Evolutionary conservation across 2,888 invertebrate species (phyloP).

Genomic region (Drosophila pseudotalamancana): DNA sequence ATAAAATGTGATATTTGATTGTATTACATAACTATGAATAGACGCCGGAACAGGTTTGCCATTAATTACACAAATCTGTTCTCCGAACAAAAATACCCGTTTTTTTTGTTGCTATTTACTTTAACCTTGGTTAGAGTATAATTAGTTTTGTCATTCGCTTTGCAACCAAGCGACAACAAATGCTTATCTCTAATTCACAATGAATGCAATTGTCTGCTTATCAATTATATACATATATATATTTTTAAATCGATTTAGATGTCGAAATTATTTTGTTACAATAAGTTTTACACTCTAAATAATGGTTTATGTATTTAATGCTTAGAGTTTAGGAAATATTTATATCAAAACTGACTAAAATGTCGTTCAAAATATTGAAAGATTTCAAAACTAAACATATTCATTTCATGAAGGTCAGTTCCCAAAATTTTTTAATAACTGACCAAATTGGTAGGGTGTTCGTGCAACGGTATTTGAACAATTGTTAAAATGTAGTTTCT

Average conservation of each 20-base stretch:
- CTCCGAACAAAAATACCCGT: slow-evolving; percentile 43
- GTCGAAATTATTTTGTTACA: background rate
- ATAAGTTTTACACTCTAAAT: background rate
- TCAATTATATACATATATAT: background rate
- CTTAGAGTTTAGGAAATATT: background rate
- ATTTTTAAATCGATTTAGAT: slow-evolving; percentile 1
- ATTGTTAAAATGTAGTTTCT: slow-evolving; percentile 13
- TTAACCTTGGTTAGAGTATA: slow-evolving; percentile 49
- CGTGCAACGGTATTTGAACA: background rate
- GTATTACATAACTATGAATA: slow-evolving; percentile 40
- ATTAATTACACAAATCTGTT: slow-evolving; percentile 42
- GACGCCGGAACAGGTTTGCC: slow-evolving; percentile 56
- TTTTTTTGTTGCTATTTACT: slow-evolving; percentile 27
- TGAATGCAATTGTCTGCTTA: background rate
- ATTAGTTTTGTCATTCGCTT: slow-evolving; percentile 37
- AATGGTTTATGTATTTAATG: background rate
- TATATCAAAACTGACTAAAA: too few relatives aligned
- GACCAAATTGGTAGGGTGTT: slow-evolving; percentile 34
- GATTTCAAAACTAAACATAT: too few relatives aligned
- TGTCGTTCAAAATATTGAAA: too few relatives aligned
- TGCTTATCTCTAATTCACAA: slow-evolving; percentile 25
- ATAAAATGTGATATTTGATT: slow-evolving; percentile 16
- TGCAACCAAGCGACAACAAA: slow-evolving; percentile 21
- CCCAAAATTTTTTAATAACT: too few relatives aligned
- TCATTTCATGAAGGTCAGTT: background rate